Evolutionary conservation across 2,888 invertebrate genomes (phyloP).

Genomic region (Synanthedon formicaeformis): DNA sequence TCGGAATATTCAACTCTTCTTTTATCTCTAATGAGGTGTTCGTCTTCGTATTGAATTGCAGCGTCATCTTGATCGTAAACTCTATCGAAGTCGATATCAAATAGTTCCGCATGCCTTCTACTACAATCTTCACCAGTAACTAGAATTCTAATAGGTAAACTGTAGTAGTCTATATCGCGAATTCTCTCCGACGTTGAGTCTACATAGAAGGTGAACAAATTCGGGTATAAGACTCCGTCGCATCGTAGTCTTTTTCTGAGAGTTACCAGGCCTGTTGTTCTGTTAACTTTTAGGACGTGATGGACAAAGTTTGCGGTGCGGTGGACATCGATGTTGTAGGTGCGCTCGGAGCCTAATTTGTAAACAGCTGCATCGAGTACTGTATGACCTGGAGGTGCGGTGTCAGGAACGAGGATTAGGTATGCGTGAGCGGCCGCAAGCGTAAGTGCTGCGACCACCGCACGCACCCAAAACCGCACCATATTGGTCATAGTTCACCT

Average conservation of each 20-base stretch:
- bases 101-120: constrained; percentile 72
- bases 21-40: constrained; percentile 42
- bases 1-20: constrained; percentile 41
- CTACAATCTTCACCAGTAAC: constrained; percentile 80
- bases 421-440: constrained; percentile 53
- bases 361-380: constrained; percentile 86
- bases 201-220: constrained; percentile 86
- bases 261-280: constrained; percentile 80
- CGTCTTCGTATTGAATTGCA: constrained; percentile 54
- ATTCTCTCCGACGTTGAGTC: constrained; percentile 86
- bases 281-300: constrained; percentile 80
- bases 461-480: constrained; percentile 36
- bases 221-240: constrained; percentile 85
- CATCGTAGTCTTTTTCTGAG: constrained; percentile 79
- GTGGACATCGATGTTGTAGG: constrained; percentile 83
- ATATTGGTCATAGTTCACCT: constrained; percentile 42
- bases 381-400: constrained; percentile 73
- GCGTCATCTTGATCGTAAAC: constrained; percentile 67
- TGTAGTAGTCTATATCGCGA: constrained; percentile 85
- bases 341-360: constrained; percentile 81
- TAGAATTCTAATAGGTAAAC: constrained; percentile 80
- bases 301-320: constrained; percentile 87
- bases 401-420: constrained; percentile 72
- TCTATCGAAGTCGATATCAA: constrained; percentile 70
- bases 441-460: constrained; percentile 31